These are phyloP conservation scores for Xiphorhynchus erythropygius DNA, from an alignment of 2,797 vertebrate species.

Conservation along the genomic window DNA sequence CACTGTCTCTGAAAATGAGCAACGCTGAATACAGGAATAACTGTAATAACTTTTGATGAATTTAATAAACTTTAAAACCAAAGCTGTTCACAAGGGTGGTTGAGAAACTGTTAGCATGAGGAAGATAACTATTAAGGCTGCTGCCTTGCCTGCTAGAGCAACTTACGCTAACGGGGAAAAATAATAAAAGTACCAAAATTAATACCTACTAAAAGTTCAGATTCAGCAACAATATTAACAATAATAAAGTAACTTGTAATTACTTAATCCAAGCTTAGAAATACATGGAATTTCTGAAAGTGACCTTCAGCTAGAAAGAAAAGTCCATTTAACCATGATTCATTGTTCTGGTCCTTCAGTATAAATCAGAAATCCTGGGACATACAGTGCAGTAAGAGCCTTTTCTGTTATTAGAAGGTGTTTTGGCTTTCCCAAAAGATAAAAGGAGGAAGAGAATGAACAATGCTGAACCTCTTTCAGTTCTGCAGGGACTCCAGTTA, in stretches of 20 bases:
- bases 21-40: neutral
- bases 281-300: neutral
- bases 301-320: neutral
- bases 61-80: neutral
- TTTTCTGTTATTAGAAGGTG: neutral
- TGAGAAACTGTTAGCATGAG: neutral
- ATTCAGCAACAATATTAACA: neutral
- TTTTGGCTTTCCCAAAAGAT: neutral
- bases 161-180: neutral
- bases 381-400: neutral
- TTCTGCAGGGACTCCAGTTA: neutral
- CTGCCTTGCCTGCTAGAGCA: neutral
- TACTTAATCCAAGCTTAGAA: neutral
- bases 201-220: neutral
- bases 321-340: neutral
- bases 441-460: neutral
- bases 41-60: neutral
- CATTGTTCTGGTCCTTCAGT: neutral
- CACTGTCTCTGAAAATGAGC: neutral
- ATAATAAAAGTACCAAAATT: neutral
- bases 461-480: neutral
- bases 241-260: neutral
- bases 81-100: neutral
- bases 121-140: neutral
- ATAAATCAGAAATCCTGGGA: neutral